Evolutionary conservation across 2,797 vertebrate genomes (phyloP).

Genomic region (Eutrigla gurnardus): DNA sequence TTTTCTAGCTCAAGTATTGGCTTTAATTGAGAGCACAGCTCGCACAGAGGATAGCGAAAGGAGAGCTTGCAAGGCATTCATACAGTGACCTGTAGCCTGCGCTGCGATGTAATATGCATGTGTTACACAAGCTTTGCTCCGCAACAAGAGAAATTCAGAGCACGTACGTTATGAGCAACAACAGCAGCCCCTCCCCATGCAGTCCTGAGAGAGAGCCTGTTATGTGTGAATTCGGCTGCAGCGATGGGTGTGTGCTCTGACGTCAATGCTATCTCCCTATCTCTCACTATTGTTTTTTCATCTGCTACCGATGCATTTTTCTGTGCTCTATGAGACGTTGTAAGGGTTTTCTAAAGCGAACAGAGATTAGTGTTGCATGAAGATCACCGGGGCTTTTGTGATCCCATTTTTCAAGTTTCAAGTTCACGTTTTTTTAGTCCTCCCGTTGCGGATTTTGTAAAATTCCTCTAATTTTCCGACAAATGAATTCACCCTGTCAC

Average conservation of each 20-base stretch:
- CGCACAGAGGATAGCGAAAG: neutral
- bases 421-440: conserved; percentile 26
- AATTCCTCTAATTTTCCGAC: conserved; percentile 73
- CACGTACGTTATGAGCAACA: conserved; percentile 75
- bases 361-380: conserved; percentile 50
- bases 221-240: conserved; percentile 74
- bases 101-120: conserved; percentile 62
- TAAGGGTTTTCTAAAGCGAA: conserved; percentile 23
- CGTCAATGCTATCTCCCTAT: conserved; percentile 72
- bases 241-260: conserved; percentile 81
- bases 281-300: conserved; percentile 43
- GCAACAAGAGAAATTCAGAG: conserved; percentile 72
- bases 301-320: conserved; percentile 47
- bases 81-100: conserved; percentile 63
- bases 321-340: conserved; percentile 12
- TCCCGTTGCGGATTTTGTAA: conserved; percentile 70
- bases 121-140: conserved; percentile 73
- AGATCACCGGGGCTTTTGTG: conserved; percentile 55
- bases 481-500: conserved; percentile 66
- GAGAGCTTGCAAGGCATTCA: conserved; percentile 18
- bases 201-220: conserved; percentile 68
- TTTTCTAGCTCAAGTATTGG: conserved; percentile 2
- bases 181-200: conserved; percentile 79
- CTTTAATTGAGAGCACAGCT: conserved; percentile 7
- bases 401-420: conserved; percentile 64